Conservation (phyloP, 2,113 vertebrate species). For the Gadus chalcogrammus region DNA sequence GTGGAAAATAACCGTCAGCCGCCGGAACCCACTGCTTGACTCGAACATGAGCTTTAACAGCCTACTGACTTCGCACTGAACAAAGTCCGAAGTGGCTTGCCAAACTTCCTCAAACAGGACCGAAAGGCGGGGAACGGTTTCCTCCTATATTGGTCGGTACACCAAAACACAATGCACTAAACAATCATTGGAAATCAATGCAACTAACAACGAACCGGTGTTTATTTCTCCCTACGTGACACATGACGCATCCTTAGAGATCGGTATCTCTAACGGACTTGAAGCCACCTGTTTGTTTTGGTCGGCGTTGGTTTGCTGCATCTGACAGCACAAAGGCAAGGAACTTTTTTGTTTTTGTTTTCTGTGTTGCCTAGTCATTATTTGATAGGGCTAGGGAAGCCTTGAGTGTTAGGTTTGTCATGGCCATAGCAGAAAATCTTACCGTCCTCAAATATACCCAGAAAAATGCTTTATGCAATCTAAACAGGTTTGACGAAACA, state of each 20-base stretch:
- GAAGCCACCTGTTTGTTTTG: too few relatives aligned
- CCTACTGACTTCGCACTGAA: slow-evolving; percentile 42
- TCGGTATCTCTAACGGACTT: too few relatives aligned
- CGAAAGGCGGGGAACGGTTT: slow-evolving; percentile 51
- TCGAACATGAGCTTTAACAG: slow-evolving; percentile 25
- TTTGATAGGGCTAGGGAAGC: too few relatives aligned
- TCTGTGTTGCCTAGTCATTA: too few relatives aligned
- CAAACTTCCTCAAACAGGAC: slow-evolving; percentile 45
- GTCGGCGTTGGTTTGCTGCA: too few relatives aligned
- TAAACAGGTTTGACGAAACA: not conserved
- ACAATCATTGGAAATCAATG: not conserved
- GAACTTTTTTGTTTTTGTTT: too few relatives aligned
- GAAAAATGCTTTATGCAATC: slow-evolving; percentile 9
- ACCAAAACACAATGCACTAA: not conserved
- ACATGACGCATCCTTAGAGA: too few relatives aligned
- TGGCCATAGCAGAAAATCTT: too few relatives aligned
- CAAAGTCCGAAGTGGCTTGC: slow-evolving; percentile 40
- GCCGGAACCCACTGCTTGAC: not conserved
- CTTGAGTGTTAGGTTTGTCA: too few relatives aligned
- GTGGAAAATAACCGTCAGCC: not conserved
- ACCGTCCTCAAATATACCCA: too few relatives aligned
- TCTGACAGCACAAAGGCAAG: too few relatives aligned
- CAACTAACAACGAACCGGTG: not conserved
- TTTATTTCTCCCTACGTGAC: too few relatives aligned
- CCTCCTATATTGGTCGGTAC: not conserved